Percentiles rank a stretch among this genome's conserved stretches.
Conservation (phyloP, 2,888 invertebrate species). For the Rotaria sp. region DNA sequence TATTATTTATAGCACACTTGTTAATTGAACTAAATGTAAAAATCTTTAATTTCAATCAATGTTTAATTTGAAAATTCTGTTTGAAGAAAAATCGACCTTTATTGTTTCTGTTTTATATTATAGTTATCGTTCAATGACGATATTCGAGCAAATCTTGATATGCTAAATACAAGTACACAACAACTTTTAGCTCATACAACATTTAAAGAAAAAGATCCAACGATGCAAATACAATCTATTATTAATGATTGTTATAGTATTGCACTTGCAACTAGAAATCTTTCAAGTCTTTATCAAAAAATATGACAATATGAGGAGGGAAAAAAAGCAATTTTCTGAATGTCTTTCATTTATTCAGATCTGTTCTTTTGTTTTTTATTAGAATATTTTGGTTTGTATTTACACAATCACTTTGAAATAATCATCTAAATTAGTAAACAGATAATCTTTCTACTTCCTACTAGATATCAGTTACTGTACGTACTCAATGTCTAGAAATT, state of each 20-base stretch:
- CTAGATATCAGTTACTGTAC: too few relatives aligned
- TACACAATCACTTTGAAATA: neutral
- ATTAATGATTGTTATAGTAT: slow-evolving; percentile 19
- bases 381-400: neutral
- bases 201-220: neutral
- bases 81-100: neutral
- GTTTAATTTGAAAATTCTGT: too few relatives aligned
- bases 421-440: too few relatives aligned
- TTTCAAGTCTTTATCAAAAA: neutral
- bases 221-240: neutral
- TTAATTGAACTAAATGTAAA: too few relatives aligned
- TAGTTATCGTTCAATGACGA: neutral
- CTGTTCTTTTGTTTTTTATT: neutral
- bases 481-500: too few relatives aligned
- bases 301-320: neutral
- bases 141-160: neutral
- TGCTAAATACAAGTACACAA: neutral
- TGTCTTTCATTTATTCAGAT: neutral
- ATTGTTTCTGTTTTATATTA: neutral
- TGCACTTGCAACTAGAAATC: neutral
- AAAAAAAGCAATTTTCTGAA: neutral
- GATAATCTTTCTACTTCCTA: too few relatives aligned
- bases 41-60: too few relatives aligned
- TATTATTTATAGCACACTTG: too few relatives aligned
- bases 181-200: neutral